Percentiles rank a stretch among this genome's conserved stretches.
Evolutionary conservation across 2,888 invertebrate genomes (phyloP).

Genomic region (Acanthopleura granulata): DNA sequence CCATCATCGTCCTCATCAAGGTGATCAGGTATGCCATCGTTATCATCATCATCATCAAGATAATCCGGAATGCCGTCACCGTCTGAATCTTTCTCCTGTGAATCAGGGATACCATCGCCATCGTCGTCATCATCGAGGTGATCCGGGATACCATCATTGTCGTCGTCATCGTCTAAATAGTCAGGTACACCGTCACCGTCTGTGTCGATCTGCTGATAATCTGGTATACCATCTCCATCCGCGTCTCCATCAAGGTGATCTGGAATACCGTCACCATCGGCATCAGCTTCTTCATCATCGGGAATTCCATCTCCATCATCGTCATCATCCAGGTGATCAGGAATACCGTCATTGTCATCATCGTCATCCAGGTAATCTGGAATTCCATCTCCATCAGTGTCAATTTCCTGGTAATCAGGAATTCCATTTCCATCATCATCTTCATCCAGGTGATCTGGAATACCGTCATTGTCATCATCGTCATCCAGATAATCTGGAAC

Average conservation of each 20-base stretch:
- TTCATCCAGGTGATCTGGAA: slow-evolving; percentile 41
- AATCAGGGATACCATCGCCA: slow-evolving; percentile 59
- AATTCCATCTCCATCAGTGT: slow-evolving; percentile 40
- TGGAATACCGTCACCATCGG: slow-evolving; percentile 49
- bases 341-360: slow-evolving; percentile 49
- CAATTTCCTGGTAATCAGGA: slow-evolving; percentile 42
- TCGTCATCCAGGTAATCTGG: slow-evolving; percentile 50
- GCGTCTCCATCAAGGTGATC: slow-evolving; percentile 35
- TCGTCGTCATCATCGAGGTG: slow-evolving; percentile 46
- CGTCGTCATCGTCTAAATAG: slow-evolving; percentile 48
- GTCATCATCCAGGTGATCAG: slow-evolving; percentile 38
- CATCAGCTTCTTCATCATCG: slow-evolving; percentile 42
- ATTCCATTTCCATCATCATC: slow-evolving; percentile 58
- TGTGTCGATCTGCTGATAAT: slow-evolving; percentile 39
- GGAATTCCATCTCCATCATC: slow-evolving; percentile 49
- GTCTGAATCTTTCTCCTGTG: slow-evolving; percentile 51
- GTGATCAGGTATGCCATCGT: slow-evolving; percentile 61
- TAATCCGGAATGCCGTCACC: slow-evolving; percentile 57
- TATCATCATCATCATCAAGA: slow-evolving; percentile 50
- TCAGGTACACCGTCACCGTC: slow-evolving; percentile 62
- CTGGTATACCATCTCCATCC: slow-evolving; percentile 45
- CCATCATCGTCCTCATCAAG: slow-evolving; percentile 56
- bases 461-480: slow-evolving; percentile 54
- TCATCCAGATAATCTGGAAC: slow-evolving; percentile 48
- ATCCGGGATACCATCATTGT: slow-evolving; percentile 48